Conservation (phyloP, 2,888 invertebrate species). For the Incurvaria masculella region DNA sequence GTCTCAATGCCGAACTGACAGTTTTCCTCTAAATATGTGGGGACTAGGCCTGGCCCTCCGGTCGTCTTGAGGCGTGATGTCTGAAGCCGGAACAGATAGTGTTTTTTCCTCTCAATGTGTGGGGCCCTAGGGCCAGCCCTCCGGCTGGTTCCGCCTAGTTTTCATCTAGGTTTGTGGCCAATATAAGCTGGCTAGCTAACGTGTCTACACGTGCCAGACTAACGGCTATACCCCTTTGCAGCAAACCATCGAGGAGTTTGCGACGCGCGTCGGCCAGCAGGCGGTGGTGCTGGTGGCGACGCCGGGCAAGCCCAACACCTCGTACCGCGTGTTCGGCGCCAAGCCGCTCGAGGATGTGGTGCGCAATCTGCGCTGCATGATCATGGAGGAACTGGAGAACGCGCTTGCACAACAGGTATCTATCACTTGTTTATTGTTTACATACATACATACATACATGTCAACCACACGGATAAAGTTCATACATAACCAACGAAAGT, state of each 20-base stretch:
- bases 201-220: background rate
- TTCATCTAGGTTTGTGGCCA: too few species aligned
- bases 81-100: too few species aligned
- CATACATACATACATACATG: too few species aligned
- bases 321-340: slow-evolving; percentile 95
- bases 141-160: background rate
- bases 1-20: too few species aligned
- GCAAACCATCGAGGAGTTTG: slow-evolving; percentile 97
- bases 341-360: slow-evolving; percentile 97
- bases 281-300: slow-evolving; percentile 95
- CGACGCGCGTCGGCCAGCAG: slow-evolving; percentile 95
- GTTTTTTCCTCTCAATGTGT: too few species aligned
- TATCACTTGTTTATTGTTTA: too few species aligned
- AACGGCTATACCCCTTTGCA: slow-evolving; percentile 34
- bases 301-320: slow-evolving; percentile 93
- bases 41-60: too few species aligned
- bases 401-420: slow-evolving; percentile 85
- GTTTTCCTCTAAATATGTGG: too few species aligned
- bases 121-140: background rate
- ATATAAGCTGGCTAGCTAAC: background rate
- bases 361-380: slow-evolving; percentile 82
- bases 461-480: too few species aligned
- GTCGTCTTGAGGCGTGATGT: too few species aligned
- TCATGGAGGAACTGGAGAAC: slow-evolving; percentile 93
- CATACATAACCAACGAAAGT: too few species aligned